Evolutionary conservation across 2,113 vertebrate genomes (phyloP).

Genomic region (Corythoichthys intestinalis): DNA sequence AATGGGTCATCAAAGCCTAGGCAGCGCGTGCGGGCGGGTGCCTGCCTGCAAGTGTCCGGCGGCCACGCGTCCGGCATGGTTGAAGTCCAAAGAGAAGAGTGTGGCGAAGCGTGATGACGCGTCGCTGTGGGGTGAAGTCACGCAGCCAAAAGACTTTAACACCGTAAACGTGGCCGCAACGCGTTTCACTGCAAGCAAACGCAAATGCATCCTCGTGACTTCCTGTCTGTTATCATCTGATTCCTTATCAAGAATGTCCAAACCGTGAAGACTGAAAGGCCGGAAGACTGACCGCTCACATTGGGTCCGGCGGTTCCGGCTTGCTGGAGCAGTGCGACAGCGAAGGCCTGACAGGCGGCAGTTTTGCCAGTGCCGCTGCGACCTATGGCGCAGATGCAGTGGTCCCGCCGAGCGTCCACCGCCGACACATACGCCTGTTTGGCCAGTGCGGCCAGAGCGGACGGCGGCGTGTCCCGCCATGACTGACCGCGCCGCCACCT

Average conservation of each 20-base stretch:
- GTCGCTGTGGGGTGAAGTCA: slow-evolving; percentile 69
- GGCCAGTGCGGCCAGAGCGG: slow-evolving; percentile 75
- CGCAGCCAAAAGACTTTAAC: slow-evolving; percentile 83
- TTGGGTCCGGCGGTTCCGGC: slow-evolving; percentile 73
- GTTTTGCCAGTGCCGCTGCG: slow-evolving; percentile 85
- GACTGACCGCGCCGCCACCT: slow-evolving; percentile 59
- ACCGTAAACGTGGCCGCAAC: slow-evolving; percentile 86
- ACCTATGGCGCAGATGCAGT: slow-evolving; percentile 83
- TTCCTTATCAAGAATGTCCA: too few relatives aligned
- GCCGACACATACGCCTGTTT: slow-evolving; percentile 79
- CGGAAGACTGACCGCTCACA: slow-evolving; percentile 68
- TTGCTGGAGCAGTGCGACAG: slow-evolving; percentile 76
- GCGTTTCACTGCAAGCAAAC: slow-evolving; percentile 77
- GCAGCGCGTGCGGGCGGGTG: neutral
- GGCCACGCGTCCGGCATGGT: slow-evolving; percentile 75
- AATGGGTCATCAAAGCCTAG: too few relatives aligned
- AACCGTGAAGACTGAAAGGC: too few relatives aligned
- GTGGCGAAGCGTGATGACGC: slow-evolving; percentile 83
- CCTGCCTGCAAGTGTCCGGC: slow-evolving; percentile 89
- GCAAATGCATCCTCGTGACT: neutral
- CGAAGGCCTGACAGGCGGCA: slow-evolving; percentile 70
- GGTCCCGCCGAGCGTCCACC: slow-evolving; percentile 79
- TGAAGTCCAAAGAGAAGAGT: slow-evolving; percentile 88
- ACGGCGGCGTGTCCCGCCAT: slow-evolving; percentile 66
- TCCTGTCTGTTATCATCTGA: neutral